These are phyloP conservation scores for Pungitius pungitius DNA, from an alignment of 2,113 vertebrate species.

Conservation along the genomic window DNA sequence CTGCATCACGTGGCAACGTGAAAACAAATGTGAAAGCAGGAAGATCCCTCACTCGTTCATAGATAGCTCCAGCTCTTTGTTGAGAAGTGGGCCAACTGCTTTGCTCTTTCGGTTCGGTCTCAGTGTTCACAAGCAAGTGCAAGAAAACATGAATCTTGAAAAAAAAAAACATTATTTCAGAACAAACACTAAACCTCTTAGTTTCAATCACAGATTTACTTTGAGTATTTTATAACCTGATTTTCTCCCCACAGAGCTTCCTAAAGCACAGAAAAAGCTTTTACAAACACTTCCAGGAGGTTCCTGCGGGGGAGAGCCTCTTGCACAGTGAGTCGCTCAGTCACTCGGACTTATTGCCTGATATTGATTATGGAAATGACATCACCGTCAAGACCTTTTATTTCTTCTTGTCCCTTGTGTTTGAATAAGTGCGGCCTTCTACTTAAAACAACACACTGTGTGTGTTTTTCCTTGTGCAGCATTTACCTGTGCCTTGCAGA, in stretches of 20 bases:
- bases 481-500: slow-evolving; percentile 85
- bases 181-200: background rate
- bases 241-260: slow-evolving; percentile 60
- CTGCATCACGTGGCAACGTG: background rate
- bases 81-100: no score
- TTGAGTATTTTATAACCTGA: background rate
- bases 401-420: slow-evolving; percentile 2
- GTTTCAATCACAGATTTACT: background rate
- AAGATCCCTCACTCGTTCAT: background rate
- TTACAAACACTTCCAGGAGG: slow-evolving; percentile 81
- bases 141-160: no score
- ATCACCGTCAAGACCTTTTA: slow-evolving; percentile 21
- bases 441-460: background rate
- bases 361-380: slow-evolving; percentile 39
- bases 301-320: slow-evolving; percentile 73
- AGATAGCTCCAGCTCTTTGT: no score
- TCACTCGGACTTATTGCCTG: slow-evolving; percentile 25
- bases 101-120: no score
- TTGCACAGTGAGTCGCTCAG: slow-evolving; percentile 76
- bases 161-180: background rate
- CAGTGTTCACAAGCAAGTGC: no score
- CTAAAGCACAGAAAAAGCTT: slow-evolving; percentile 75
- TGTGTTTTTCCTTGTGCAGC: slow-evolving; percentile 51
- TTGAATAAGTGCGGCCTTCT: slow-evolving; percentile 15
- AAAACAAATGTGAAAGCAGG: background rate